Base-by-base conservation (phyloP, 2,888 invertebrate genomes). In the Agrotis ipsilon region DNA sequence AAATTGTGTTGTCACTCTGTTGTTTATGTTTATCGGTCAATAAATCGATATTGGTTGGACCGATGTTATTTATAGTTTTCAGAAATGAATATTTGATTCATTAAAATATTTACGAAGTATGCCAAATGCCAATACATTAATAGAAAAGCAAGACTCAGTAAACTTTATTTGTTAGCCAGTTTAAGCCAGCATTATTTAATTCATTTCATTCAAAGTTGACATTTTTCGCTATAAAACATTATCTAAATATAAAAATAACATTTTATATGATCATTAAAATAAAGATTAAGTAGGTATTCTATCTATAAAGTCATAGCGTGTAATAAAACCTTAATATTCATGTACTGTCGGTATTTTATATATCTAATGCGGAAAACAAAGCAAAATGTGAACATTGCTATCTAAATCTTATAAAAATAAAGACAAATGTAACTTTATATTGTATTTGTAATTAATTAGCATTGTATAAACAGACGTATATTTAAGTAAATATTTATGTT, bases 1-100 rank as follows among this genome's bases (percentile, higher is more conserved):
- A 70, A 70, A 76, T 48, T 64, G 46, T 57, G 9, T 48, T 45
- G 64, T 61, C 46, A 65, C 11, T 57, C 19, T 24, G 27, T 60
- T 65, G 51, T 62, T 62, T 63, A 58, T 9, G 21, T 59, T 59
- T 75, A 68, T 63, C 19, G 46, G 27, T 68, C 61, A 62, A 46
- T 59, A 59, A 75, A 75, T 75, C 55, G 55, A 55, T 0, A 6
- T n/a, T 49, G 32, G 32, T 32, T 55, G 5, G 54, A 60, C 49
- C 24, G 49, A 21, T 45, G 13, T 45, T 45, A 60, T 74, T 74
- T 49, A 60, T 60, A 54, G n/a, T 58, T 52, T 6, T 39, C n/a
- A 27, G 45, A 19, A 24, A 54, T 52, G 18, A 45, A 58, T 24
- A 16, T 52, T 57, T 57, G 13, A 45, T 32, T 39, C 2, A 39